These are phyloP conservation scores for Dolichopus griseipennis DNA, from an alignment of 2,888 invertebrate species.

Conservation along the genomic window DNA sequence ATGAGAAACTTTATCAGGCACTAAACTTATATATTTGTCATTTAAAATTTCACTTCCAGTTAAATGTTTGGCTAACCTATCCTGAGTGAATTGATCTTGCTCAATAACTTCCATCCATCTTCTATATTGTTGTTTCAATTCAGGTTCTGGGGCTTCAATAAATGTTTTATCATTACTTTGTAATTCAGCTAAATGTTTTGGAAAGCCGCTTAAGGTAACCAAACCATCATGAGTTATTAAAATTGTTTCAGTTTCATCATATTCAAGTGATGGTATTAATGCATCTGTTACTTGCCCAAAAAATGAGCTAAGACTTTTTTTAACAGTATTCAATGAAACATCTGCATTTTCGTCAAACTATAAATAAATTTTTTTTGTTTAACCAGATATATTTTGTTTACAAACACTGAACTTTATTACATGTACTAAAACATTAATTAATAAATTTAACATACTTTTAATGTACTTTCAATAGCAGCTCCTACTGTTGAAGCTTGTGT, in stretches of 20 bases:
- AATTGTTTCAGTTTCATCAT: conserved; percentile 62
- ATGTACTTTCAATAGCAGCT: conserved; percentile 57
- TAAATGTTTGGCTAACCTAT: conserved; percentile 53
- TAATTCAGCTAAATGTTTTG: conserved; percentile 59
- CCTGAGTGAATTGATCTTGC: conserved; percentile 47
- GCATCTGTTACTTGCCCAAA: conserved; percentile 63
- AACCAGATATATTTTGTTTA: neutral
- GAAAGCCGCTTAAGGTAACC: conserved; percentile 53
- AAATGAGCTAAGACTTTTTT: conserved; percentile 62
- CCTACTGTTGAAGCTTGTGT: conserved; percentile 62
- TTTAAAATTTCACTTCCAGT: conserved; percentile 46
- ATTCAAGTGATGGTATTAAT: conserved; percentile 57
- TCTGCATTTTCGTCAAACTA: conserved; percentile 61
- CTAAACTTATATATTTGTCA: conserved; percentile 47
- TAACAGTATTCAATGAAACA: conserved; percentile 60
- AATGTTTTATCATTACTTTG: conserved; percentile 67
- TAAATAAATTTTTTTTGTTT: neutral
- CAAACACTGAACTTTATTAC: neutral
- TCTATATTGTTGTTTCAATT: conserved; percentile 46
- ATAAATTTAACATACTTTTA: conserved; percentile 47
- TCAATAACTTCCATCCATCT: conserved; percentile 52
- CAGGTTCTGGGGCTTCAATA: conserved; percentile 55
- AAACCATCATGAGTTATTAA: conserved; percentile 59
- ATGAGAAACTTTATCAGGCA: conserved; percentile 61
- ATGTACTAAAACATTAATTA: too few relatives aligned